Conservation (phyloP, 37 sponge, comb jelly and placozoan species). For the Theonella swinhoei region DNA sequence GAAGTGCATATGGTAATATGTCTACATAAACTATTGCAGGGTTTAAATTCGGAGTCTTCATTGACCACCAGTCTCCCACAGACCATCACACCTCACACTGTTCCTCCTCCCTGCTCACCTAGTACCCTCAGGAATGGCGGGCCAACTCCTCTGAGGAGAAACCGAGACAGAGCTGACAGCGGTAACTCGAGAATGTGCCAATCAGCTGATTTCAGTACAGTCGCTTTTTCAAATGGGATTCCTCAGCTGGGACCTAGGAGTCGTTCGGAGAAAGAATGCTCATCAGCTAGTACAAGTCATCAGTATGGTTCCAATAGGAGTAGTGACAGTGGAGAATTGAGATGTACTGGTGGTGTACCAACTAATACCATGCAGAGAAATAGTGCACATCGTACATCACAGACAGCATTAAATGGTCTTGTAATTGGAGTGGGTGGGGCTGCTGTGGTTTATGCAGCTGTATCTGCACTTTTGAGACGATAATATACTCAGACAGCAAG, state of each 20-base stretch:
- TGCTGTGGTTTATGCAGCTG: not conserved
- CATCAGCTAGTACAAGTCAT: no score
- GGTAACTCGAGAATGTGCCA: not conserved
- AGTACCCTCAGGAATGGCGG: not conserved
- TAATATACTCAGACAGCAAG: no score
- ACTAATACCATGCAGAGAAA: not conserved
- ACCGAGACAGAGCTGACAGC: not conserved
- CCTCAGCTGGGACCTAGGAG: not conserved
- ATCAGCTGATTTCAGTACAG: not conserved
- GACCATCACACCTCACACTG: not conserved
- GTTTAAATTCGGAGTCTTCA: not conserved
- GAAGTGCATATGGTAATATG: no score
- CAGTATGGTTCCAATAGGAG: no score
- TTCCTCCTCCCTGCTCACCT: not conserved
- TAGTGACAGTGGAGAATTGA: not conserved
- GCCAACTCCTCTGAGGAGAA: not conserved
- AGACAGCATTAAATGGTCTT: not conserved
- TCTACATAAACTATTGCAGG: no score
- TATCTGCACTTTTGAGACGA: not conserved
- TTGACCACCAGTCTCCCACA: not conserved
- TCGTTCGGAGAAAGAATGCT: not conserved
- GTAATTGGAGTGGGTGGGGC: not conserved
- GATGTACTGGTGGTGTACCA: not conserved
- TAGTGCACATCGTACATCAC: no score
- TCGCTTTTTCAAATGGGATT: not conserved